phyloP scores from a whole-genome alignment of 2,888 invertebrate species.

The Caenorhabditis wallacei region DNA sequence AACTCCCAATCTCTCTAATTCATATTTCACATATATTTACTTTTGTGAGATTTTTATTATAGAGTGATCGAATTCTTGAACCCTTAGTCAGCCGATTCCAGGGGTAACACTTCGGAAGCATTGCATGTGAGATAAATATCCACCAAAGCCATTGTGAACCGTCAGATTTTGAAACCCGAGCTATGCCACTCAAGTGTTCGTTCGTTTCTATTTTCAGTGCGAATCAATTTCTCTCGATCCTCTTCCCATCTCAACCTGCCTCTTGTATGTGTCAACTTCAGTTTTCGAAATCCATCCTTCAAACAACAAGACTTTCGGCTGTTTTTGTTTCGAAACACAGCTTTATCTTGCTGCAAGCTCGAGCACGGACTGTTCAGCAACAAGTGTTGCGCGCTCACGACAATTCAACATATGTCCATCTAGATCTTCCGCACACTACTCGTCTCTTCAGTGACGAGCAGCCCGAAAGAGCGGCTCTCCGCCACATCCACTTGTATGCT shows the following conservation, averaged over 20 bases:
- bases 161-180: slow-evolving; percentile 56
- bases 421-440: slow-evolving; percentile 51
- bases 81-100: too few relatives aligned
- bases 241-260: background rate
- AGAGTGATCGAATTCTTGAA: too few relatives aligned
- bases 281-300: slow-evolving; percentile 61
- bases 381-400: slow-evolving; percentile 71
- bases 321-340: slow-evolving; percentile 58
- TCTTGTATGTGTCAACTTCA: slow-evolving; percentile 54
- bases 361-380: slow-evolving; percentile 62
- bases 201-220: slow-evolving; percentile 63
- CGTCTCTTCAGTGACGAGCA: slow-evolving; percentile 46
- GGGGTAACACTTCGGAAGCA: background rate
- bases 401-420: slow-evolving; percentile 66
- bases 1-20: too few relatives aligned
- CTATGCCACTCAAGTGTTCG: slow-evolving; percentile 58
- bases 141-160: slow-evolving; percentile 1
- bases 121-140: background rate
- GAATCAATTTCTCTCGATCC: slow-evolving; percentile 28
- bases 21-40: too few relatives aligned
- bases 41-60: too few relatives aligned
- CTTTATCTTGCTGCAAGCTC: slow-evolving; percentile 36
- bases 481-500: slow-evolving; percentile 62
- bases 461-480: slow-evolving; percentile 31
- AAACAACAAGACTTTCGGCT: slow-evolving; percentile 39